Evolutionary conservation across 2,797 vertebrate species (phyloP).

Genomic region (Acipenser ruthenus): DNA sequence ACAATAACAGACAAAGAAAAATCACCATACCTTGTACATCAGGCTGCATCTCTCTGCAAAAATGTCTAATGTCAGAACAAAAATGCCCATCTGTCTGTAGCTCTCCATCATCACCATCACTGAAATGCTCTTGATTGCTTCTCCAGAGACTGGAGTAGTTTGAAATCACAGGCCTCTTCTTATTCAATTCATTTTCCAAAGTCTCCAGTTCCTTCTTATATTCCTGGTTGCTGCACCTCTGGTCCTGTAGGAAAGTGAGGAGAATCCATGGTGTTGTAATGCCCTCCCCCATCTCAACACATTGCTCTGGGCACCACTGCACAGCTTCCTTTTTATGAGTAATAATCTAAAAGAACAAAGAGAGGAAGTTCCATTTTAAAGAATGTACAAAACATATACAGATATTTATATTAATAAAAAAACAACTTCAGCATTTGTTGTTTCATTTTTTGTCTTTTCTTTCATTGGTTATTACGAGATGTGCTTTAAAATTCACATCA

Average conservation of each 20-base stretch:
- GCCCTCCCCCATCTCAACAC: neutral
- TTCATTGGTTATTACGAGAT: too few relatives aligned
- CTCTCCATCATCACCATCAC: slow-evolving; percentile 25
- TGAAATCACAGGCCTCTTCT: slow-evolving; percentile 15
- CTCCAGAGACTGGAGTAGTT: neutral
- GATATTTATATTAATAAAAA: too few relatives aligned
- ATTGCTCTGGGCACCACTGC: neutral
- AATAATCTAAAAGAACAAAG: too few relatives aligned
- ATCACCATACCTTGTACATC: slow-evolving; percentile 14
- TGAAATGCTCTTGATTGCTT: neutral
- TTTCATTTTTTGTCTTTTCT: too few relatives aligned
- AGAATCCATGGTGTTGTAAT: slow-evolving; percentile 32
- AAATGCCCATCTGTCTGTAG: slow-evolving; percentile 50
- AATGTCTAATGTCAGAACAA: fast-evolving
- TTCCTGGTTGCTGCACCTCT: slow-evolving; percentile 12
- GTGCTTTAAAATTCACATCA: too few relatives aligned
- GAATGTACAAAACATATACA: too few relatives aligned
- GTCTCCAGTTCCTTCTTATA: slow-evolving; percentile 25
- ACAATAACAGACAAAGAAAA: too few relatives aligned
- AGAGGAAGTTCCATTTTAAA: too few relatives aligned
- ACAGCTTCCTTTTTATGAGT: too few relatives aligned
- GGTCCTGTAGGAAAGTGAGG: slow-evolving; percentile 44
- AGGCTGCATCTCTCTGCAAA: slow-evolving; percentile 21
- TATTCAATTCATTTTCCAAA: slow-evolving; percentile 9
- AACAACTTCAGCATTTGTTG: too few relatives aligned